A percentile compares a stretch with the other conserved stretches of the same genome.
Evolutionary conservation across 2,113 vertebrate species (phyloP).

Genomic region (Ceyx melanurus): DNA sequence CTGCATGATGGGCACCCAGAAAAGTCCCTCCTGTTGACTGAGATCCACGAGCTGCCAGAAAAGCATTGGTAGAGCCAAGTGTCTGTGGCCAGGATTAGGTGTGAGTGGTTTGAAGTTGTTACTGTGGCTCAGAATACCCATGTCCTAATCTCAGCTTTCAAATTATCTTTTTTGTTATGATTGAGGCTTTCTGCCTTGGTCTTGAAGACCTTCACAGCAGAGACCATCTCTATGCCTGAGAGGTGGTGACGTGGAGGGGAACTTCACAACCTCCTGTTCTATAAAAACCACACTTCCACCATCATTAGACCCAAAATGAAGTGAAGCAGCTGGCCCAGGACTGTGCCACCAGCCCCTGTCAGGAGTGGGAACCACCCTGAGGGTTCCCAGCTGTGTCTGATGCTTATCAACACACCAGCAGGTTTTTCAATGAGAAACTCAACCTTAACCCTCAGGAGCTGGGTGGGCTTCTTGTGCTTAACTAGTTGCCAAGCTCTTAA

Average conservation of each 20-base stretch:
- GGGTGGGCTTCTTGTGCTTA: not conserved
- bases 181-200: not conserved
- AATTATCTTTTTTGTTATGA: not conserved
- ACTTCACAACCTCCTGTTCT: not conserved
- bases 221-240: not conserved
- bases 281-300: not conserved
- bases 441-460: not conserved
- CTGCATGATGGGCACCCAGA: not conserved
- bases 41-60: not conserved
- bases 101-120: not conserved
- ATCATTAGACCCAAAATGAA: rapidly evolving
- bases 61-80: not conserved
- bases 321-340: not conserved
- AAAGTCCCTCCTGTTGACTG: not conserved
- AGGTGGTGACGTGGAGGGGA: not conserved
- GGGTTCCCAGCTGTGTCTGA: not conserved
- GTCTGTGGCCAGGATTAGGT: not conserved
- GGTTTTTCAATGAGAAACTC: not conserved
- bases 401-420: not conserved
- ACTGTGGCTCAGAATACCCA: not conserved
- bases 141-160: not conserved
- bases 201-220: not conserved
- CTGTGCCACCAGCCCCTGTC: not conserved
- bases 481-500: not conserved
- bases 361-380: not conserved